Percentiles rank a stretch among this genome's conserved stretches.
Evolutionary conservation across 53 echinoderm and acorn worm species (phyloP).

Genomic region (Glandiceps talaboti): DNA sequence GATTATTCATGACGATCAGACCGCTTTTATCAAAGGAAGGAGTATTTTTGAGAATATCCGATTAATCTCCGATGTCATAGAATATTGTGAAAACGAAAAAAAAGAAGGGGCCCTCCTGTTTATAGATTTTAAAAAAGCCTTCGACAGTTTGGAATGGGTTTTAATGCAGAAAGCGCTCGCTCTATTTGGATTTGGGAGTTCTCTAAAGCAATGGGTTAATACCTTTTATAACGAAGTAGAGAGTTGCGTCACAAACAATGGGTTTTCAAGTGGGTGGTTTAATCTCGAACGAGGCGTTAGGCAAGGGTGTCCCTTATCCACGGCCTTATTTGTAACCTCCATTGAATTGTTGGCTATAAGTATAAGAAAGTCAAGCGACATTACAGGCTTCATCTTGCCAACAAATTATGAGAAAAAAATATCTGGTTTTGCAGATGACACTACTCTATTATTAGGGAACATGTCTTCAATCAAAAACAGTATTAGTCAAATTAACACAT

Average conservation of each 20-base stretch:
- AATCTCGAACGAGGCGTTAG: not conserved
- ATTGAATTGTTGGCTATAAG: not conserved
- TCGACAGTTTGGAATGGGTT: not conserved
- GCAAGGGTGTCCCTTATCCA: not conserved
- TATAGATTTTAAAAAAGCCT: not conserved
- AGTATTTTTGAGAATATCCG: not conserved
- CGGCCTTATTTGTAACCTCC: not conserved
- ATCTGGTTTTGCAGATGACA: not conserved
- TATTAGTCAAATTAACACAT: not conserved
- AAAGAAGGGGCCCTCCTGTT: not conserved
- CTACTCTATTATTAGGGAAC: not conserved
- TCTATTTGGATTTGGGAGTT: not conserved
- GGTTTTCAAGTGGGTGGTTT: not conserved
- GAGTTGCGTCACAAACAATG: not conserved
- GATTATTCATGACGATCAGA: not conserved
- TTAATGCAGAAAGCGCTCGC: not conserved
- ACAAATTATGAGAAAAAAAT: not conserved
- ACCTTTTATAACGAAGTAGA: not conserved
- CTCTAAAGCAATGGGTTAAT: not conserved
- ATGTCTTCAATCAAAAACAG: not conserved
- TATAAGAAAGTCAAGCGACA: not conserved
- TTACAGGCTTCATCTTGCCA: not conserved
- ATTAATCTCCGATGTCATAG: not conserved
- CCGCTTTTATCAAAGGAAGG: not conserved
- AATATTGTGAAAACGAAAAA: not conserved